Evolutionary conservation across 2,888 invertebrate species (phyloP), one percentile per base, ranked within the genome.

Genomic region (Cryptophagus acutangulus): DNA sequence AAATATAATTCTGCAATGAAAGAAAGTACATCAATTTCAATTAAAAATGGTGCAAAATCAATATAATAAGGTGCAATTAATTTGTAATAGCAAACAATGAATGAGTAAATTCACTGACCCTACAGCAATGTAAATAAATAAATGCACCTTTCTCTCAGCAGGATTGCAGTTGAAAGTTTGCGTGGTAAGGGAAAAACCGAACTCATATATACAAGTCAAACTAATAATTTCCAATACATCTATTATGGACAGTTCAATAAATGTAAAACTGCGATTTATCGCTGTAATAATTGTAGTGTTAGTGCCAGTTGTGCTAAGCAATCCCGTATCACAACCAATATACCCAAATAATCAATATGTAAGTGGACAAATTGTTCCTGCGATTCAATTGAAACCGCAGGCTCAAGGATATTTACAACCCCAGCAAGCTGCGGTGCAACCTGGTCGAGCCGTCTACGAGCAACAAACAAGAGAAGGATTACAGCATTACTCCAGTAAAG

Each of bases 401-500:
- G 37, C 43, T 13, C 41, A 42, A 31, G 33, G 37, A 5, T 31
- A 31, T 31, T 31, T 33, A 29, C 33, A 28, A 31, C 34, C 12
- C 8, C 1, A 30, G 25, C 25, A 35, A 14, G 26, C 26, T 12
- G 9, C 6, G 6, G 4, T 12, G 26, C 5, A n/a, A n/a, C 9
- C 20, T 20, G 20, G 20, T 20, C 5, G 20, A n/a, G 31, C 36
- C 12, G 20, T 12, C 13, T 33, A 13, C 25, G 18, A 33, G 28
- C 33, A 25, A 36, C 18, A 24, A 26, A 51, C 4, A 42, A 36
- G 45, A 14, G 51, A 46, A 14, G 61, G 61, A 9, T 45, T 59
- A 3, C 60, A 59, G 67, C 59, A 68, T 66, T 57, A 66, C 66
- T 71, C 70, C 38, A 71, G 74, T 43, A 31, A 15, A 15, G 15